Percentiles rank a stretch among this genome's conserved stretches.
These are phyloP conservation scores for Campoletis raptor DNA, from an alignment of 2,888 invertebrate species.

Conservation along the genomic window DNA sequence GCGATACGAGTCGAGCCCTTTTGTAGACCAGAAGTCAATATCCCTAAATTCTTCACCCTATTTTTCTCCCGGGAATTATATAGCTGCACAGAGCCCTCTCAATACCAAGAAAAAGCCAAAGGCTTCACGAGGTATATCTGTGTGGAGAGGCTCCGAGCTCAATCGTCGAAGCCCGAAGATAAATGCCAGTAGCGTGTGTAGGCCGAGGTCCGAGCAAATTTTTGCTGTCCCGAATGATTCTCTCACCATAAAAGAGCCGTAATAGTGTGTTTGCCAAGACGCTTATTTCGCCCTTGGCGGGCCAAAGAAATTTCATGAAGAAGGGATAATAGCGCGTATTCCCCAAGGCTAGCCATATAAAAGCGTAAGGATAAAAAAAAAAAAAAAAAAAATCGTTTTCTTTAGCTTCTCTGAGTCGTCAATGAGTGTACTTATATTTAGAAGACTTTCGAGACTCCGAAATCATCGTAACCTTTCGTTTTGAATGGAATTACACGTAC, in stretches of 20 bases:
- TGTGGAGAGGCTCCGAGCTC: constrained; percentile 3
- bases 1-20: background rate
- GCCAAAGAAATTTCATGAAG: constrained; percentile 70
- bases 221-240: constrained; percentile 59
- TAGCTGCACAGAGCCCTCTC: background rate
- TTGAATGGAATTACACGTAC: background rate
- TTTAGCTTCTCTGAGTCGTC: background rate
- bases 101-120: constrained; percentile 15
- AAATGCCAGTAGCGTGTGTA: constrained; percentile 62
- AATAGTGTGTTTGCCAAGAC: constrained; percentile 63
- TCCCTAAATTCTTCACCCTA: constrained; percentile 2
- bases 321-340: constrained; percentile 23
- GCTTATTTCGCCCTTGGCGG: constrained; percentile 54
- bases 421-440: constrained; percentile 4
- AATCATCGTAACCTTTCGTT: constrained; percentile 19
- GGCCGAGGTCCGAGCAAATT: constrained; percentile 37
- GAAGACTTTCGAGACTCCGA: background rate
- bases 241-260: constrained; percentile 68
- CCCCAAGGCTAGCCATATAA: constrained; percentile 6
- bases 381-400: background rate
- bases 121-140: background rate
- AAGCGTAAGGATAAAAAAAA: background rate
- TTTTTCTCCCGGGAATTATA: constrained; percentile 32
- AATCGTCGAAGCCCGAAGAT: constrained; percentile 49
- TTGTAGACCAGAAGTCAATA: background rate